These are phyloP conservation scores for Apogon talboti DNA, from an alignment of 2,797 vertebrate genomes.

Conservation along the genomic window DNA sequence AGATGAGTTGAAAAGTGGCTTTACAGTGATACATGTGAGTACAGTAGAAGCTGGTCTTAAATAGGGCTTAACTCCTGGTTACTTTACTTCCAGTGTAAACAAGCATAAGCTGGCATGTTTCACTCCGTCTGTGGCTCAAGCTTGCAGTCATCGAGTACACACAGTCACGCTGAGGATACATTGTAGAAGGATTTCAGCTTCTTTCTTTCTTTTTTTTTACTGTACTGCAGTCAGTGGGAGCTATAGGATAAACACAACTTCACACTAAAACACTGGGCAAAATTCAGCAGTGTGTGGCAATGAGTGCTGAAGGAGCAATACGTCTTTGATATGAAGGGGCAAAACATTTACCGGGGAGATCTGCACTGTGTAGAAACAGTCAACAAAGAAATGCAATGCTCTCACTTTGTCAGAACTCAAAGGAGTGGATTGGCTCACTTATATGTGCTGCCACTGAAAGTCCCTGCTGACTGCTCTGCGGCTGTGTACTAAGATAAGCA, in stretches of 20 bases:
- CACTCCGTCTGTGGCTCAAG: slow-evolving; percentile 8
- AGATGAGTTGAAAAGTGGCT: background rate
- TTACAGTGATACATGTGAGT: background rate
- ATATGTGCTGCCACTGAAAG: slow-evolving; percentile 21
- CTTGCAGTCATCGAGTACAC: background rate
- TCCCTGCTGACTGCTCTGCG: slow-evolving; percentile 15
- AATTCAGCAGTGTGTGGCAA: slow-evolving; percentile 12
- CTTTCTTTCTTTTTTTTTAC: background rate
- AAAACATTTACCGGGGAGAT: slow-evolving; percentile 8
- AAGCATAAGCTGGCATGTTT: slow-evolving; percentile 4
- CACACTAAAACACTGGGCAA: slow-evolving; percentile 4
- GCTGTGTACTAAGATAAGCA: slow-evolving; percentile 31
- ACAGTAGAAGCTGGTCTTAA: background rate
- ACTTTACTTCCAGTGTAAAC: slow-evolving; percentile 10
- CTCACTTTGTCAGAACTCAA: slow-evolving; percentile 14
- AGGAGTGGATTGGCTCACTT: slow-evolving; percentile 1
- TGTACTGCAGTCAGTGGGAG: background rate
- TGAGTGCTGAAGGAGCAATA: background rate
- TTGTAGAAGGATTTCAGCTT: slow-evolving; percentile 13
- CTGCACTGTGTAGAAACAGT: slow-evolving; percentile 2
- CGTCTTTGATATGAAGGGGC: slow-evolving; percentile 8
- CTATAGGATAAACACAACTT: slow-evolving; percentile 12
- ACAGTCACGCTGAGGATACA: background rate
- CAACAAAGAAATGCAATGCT: background rate
- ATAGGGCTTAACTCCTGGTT: slow-evolving; percentile 12